Evolutionary conservation across 2,888 invertebrate species (phyloP), one percentile per base, ranked within the genome.

Genomic region (Psylliodes chrysocephalus): DNA sequence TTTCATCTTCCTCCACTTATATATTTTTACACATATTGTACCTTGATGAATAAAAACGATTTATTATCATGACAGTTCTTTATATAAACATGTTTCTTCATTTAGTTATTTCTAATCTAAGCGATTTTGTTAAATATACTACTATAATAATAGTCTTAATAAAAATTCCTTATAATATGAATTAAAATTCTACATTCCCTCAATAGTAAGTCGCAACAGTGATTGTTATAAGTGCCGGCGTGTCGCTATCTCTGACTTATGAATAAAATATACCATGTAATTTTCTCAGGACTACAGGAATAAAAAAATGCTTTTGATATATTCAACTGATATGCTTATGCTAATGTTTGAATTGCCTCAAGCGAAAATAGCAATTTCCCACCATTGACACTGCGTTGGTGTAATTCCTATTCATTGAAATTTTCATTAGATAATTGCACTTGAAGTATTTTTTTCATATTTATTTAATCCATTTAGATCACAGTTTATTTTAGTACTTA

Each of bases 371-470:
- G 8, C 42, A n/a, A 28, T 42, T 42, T n/a, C 54, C 25, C 22
- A 42, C 33, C 17, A 51, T 33, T 51, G 51, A 51, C 30, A 51
- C n/a, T 51, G 33, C 33, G 51, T 51, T 51, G 51, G 51, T 15
- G 51, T 51, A 14, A 17, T 33, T 18, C 51, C 28, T 30, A 17
- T 33, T 47, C 33, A 10, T 33, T 51, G 10, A 14, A 17, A 17
- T 33, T 47, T 47, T 25, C 8, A 25, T 47, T 25, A 28, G 22
- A 46, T 22, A 46, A 46, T n/a, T 22, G 44, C 10, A 44, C 22
- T 19, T 19, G 54, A 40, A 63, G 69, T 63, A 65, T 67, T 69
- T 69, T 54, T 60, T 63, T 53, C n/a, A n/a, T n/a, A n/a, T n/a
- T n/a, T n/a, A n/a, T n/a, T n/a, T n/a, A n/a, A n/a, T n/a, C n/a